A percentile compares a stretch with the other conserved stretches of the same genome.
These are phyloP conservation scores for Tenrec ecaudatus DNA, from an alignment of 2,113 vertebrate genomes.

Conservation along the genomic window DNA sequence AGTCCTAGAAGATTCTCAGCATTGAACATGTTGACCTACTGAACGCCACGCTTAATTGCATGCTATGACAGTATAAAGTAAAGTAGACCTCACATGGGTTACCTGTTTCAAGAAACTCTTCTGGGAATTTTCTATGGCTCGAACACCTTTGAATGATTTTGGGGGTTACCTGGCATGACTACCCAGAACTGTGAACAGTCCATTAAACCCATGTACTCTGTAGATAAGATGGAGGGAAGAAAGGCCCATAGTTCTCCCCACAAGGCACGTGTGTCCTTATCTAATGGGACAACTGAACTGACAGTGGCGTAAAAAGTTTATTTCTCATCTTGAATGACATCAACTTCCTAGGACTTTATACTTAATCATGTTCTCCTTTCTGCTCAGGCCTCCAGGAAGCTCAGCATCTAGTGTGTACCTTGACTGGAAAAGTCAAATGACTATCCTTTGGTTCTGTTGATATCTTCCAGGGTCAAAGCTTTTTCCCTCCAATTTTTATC, in stretches of 20 bases:
- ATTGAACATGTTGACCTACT: neutral
- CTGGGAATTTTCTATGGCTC: neutral
- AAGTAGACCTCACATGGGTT: neutral
- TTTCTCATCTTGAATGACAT: neutral
- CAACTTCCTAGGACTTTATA: conserved; percentile 25
- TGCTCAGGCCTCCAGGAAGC: conserved; percentile 40
- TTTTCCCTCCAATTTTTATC: neutral
- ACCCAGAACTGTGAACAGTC: conserved; percentile 22
- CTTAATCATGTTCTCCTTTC: conserved; percentile 53
- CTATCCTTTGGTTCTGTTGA: conserved; percentile 38
- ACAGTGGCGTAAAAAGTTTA: neutral
- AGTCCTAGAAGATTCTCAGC: neutral
- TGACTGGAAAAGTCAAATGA: conserved; percentile 39
- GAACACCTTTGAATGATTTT: neutral
- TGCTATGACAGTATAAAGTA: neutral
- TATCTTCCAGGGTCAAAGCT: conserved; percentile 38
- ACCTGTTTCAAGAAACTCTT: neutral
- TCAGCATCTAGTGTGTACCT: conserved; percentile 44
- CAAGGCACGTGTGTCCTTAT: neutral
- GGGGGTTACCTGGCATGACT: conserved; percentile 35
- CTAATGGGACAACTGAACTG: neutral
- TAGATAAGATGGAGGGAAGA: neutral
- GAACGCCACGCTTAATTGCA: neutral
- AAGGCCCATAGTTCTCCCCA: neutral
- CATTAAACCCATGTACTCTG: neutral